These are phyloP conservation scores for Drosophila fungiperda DNA, from an alignment of 2,888 invertebrate genomes.

Conservation along the genomic window DNA sequence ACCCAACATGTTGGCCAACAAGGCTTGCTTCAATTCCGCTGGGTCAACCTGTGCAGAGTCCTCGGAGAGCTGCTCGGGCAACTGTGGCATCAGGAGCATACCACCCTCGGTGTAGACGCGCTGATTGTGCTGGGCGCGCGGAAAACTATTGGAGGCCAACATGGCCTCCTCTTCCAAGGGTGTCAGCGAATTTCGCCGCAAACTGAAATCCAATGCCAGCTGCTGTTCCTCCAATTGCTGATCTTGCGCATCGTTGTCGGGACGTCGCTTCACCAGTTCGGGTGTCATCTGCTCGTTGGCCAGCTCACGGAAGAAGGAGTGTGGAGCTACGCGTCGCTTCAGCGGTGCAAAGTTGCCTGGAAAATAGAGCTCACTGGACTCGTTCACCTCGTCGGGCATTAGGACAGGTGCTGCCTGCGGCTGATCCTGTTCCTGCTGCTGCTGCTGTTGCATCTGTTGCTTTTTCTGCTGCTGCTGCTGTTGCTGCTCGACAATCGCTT, in stretches of 20 bases:
- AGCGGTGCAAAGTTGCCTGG: conserved; percentile 74
- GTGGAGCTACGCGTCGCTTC: conserved; percentile 64
- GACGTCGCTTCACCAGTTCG: conserved; percentile 54
- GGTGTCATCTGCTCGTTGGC: conserved; percentile 69
- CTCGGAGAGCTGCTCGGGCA: conserved; percentile 72
- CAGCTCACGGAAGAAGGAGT: conserved; percentile 80
- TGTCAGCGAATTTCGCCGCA: conserved; percentile 76
- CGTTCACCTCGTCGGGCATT: conserved; percentile 72
- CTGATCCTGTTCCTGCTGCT: conserved; percentile 43
- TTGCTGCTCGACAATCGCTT: conserved; percentile 66
- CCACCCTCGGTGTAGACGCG: conserved; percentile 88
- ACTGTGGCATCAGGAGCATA: conserved; percentile 86
- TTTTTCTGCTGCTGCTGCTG: conserved; percentile 47
- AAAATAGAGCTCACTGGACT: conserved; percentile 80
- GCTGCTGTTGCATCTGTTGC: conserved; percentile 36
- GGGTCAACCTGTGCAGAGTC: conserved; percentile 55
- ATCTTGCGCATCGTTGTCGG: conserved; percentile 37
- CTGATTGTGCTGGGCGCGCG: conserved; percentile 56
- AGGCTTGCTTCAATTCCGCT: conserved; percentile 54
- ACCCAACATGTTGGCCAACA: conserved; percentile 89
- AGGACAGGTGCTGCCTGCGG: conserved; percentile 53
- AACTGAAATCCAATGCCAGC: conserved; percentile 65
- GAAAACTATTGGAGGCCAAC: conserved; percentile 81
- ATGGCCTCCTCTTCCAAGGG: conserved; percentile 82
- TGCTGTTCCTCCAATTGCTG: conserved; percentile 59